Evolutionary conservation across 2,797 vertebrate species (phyloP).

Genomic region (Microtus californicus): DNA sequence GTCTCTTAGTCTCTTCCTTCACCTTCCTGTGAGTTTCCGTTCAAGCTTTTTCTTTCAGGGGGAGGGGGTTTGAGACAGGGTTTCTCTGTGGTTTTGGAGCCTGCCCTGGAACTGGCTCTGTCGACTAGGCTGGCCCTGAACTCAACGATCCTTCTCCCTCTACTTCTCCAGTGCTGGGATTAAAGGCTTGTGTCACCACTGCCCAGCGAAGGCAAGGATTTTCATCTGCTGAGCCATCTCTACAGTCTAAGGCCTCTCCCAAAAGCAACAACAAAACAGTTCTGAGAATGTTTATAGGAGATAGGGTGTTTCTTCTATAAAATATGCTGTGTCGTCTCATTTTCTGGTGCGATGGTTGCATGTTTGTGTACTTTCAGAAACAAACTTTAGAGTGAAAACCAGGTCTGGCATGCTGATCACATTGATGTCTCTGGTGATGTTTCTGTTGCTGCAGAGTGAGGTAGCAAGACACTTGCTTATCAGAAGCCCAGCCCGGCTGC

Average conservation of each 20-base stretch:
- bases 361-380: not conserved
- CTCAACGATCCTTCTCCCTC: too few species aligned
- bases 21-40: not conserved
- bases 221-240: not conserved
- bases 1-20: not conserved
- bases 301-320: not conserved
- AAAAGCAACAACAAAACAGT: not conserved
- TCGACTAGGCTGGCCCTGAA: too few species aligned
- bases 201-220: not conserved
- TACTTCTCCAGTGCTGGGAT: too few species aligned
- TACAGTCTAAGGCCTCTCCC: not conserved
- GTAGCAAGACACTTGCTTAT: not conserved
- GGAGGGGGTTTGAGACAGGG: too few species aligned
- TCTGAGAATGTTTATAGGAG: not conserved
- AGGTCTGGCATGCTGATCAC: not conserved
- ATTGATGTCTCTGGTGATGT: not conserved
- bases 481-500: too few species aligned
- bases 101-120: too few species aligned
- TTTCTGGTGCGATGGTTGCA: not conserved
- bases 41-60: not conserved
- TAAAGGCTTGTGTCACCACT: too few species aligned
- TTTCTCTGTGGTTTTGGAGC: too few species aligned
- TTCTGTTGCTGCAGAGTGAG: not conserved
- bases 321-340: not conserved
- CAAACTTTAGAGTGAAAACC: not conserved